phyloP scores from a whole-genome alignment of 2,113 vertebrate genomes.

The Zosterops japonicus region DNA sequence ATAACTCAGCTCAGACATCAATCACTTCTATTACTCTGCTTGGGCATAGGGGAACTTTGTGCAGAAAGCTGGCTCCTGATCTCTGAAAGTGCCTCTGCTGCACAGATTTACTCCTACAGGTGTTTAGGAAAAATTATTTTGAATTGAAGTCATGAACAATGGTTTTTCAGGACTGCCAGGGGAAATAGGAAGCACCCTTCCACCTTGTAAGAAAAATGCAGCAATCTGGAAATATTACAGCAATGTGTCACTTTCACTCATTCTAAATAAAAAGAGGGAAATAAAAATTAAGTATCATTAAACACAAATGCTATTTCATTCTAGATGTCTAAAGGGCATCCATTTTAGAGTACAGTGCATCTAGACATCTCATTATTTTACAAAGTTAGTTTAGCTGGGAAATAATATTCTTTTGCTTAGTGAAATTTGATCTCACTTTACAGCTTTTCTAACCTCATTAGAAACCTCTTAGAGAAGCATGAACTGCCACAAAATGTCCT shows the following conservation, averaged over 20 bases:
- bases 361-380: neutral
- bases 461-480: neutral
- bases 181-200: neutral
- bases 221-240: slow-evolving; percentile 8
- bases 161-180: neutral
- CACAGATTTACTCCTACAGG: neutral
- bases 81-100: neutral
- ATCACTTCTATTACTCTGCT: neutral
- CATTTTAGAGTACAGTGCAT: neutral
- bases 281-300: slow-evolving; percentile 2
- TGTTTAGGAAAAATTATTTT: neutral
- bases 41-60: neutral
- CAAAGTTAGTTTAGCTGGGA: neutral
- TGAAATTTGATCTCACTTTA: slow-evolving; percentile 32
- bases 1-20: neutral
- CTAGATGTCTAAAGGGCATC: neutral
- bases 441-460: slow-evolving; percentile 56
- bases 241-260: slow-evolving; percentile 1
- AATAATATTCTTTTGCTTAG: slow-evolving; percentile 32
- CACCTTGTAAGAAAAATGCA: neutral
- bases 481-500: neutral
- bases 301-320: neutral
- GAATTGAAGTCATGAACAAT: neutral
- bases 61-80: neutral
- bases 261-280: slow-evolving; percentile 49